These are phyloP conservation scores for Hycleus phaleratus DNA, from an alignment of 1,140 invertebrate species.

Conservation along the genomic window DNA sequence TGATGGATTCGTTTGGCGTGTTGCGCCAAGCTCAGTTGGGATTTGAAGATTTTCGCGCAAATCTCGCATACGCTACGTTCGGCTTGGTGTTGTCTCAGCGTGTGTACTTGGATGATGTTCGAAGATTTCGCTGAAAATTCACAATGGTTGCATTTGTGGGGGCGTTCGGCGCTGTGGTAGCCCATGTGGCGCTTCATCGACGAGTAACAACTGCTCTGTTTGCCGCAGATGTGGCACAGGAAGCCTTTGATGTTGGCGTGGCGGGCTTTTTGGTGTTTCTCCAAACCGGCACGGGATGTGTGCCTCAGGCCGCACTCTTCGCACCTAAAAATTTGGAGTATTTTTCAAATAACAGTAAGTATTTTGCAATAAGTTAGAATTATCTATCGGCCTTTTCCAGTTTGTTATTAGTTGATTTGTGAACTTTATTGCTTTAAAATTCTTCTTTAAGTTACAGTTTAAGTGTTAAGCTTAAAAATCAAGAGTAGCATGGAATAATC, in stretches of 20 bases:
- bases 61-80: slow-evolving; percentile 15
- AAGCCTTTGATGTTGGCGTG: slow-evolving; percentile 14
- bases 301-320: slow-evolving; percentile 6
- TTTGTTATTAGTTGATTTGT: too few relatives aligned
- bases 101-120: slow-evolving; percentile 17
- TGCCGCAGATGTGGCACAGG: slow-evolving; percentile 19
- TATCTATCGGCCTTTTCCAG: too few relatives aligned
- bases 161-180: slow-evolving; percentile 10
- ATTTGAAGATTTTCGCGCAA: slow-evolving; percentile 18
- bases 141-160: slow-evolving; percentile 17
- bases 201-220: slow-evolving; percentile 19
- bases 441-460: too few relatives aligned
- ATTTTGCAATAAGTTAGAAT: too few relatives aligned
- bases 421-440: too few relatives aligned
- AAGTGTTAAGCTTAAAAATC: too few relatives aligned
- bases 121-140: slow-evolving; percentile 15
- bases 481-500: too few relatives aligned
- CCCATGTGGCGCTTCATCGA: slow-evolving; percentile 19
- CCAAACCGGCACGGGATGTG: slow-evolving; percentile 15
- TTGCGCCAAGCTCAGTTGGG: slow-evolving; percentile 15
- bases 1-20: slow-evolving; percentile 17
- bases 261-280: slow-evolving; percentile 19
- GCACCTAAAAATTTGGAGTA: slow-evolving; percentile 7
- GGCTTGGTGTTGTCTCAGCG: slow-evolving; percentile 12
- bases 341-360: too few relatives aligned